Evolutionary conservation across 2,888 invertebrate species (phyloP), one percentile per base, ranked within the genome.

Genomic region (Ryuthela nishihirai): DNA sequence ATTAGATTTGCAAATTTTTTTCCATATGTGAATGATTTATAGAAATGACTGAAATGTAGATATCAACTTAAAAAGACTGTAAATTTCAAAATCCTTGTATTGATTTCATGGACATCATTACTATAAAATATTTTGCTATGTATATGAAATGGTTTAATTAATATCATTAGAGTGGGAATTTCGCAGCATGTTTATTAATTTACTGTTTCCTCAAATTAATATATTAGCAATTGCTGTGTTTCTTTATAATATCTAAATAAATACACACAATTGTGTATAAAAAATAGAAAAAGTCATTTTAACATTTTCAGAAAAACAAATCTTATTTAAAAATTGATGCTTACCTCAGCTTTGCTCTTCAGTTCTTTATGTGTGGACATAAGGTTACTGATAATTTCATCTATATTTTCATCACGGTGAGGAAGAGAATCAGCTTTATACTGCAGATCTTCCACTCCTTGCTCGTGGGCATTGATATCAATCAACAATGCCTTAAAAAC

Each of bases 381-480:
- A 18, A 91, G 79, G 25, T 81, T 78, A 23, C 80, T 79, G 2
- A 92, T 79, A 67, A 85, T 82, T 63, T 84, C 81, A 29, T 85
- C 82, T 20, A 88, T 84, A 65, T 83, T 82, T 68, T 87, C 83
- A 24, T 83, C 84, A 32, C 82, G 81, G 71, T 90, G 88, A 0
- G 90, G 88, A 38, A 95, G 77, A 72, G 82, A 84, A 63, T 86
- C 85, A 0, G 85, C 83, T 69, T 87, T 87, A 67, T 87, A 85
- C 67, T 85, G 82, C 34, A 95, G 78, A 72, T 89, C 86, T 18
- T 85, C 80, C 34, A 94, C 80, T 64, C 89, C 88, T 71, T 90
- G 87, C 72, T 92, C 89, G 73, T 91, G 88, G 29, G 85, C 81
- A 48, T 85, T 80, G 4, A 89, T 85, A 68, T 93, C 92, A 72